phyloP scores from a whole-genome alignment of 2,888 invertebrate genomes.

The Caenorhabditis sp. region DNA sequence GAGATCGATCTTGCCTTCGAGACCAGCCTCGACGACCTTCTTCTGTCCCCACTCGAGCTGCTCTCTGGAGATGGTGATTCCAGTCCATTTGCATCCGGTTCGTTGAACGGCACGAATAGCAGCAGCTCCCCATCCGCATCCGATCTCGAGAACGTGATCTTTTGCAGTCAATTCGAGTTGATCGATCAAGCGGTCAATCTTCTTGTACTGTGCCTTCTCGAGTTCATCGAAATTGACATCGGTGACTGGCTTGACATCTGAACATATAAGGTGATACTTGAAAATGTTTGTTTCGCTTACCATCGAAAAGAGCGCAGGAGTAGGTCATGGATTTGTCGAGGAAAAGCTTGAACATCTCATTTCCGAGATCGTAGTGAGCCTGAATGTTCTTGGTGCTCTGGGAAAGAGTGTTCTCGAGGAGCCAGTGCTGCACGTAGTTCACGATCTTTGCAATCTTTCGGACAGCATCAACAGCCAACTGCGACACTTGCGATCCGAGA shows the following conservation, averaged over 20 bases:
- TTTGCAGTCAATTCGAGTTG: constrained; percentile 62
- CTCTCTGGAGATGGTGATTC: constrained; percentile 78
- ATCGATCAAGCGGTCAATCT: constrained; percentile 73
- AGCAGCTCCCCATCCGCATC: constrained; percentile 79
- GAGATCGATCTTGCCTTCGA: constrained; percentile 73
- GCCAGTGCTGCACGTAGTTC: constrained; percentile 75
- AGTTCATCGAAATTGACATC: constrained; percentile 62
- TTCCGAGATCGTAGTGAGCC: constrained; percentile 80
- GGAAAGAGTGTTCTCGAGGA: constrained; percentile 72
- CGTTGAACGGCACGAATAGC: constrained; percentile 74
- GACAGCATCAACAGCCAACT: constrained; percentile 26
- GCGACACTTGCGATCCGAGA: constrained; percentile 23
- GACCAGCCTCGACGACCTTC: constrained; percentile 68
- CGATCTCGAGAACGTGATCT: constrained; percentile 79
- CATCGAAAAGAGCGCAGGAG: constrained; percentile 76
- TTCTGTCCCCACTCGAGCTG: constrained; percentile 74
- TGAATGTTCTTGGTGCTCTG: constrained; percentile 71
- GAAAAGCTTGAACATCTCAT: constrained; percentile 79
- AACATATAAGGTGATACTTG: background rate
- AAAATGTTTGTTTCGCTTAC: constrained; percentile 9
- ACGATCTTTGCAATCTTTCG: constrained; percentile 57
- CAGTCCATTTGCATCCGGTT: constrained; percentile 78
- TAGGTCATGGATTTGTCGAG: constrained; percentile 79
- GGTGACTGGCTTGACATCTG: constrained; percentile 50
- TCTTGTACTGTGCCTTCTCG: constrained; percentile 73